Conservation (phyloP, 2,797 vertebrate genomes). For the Masticophis lateralis region DNA sequence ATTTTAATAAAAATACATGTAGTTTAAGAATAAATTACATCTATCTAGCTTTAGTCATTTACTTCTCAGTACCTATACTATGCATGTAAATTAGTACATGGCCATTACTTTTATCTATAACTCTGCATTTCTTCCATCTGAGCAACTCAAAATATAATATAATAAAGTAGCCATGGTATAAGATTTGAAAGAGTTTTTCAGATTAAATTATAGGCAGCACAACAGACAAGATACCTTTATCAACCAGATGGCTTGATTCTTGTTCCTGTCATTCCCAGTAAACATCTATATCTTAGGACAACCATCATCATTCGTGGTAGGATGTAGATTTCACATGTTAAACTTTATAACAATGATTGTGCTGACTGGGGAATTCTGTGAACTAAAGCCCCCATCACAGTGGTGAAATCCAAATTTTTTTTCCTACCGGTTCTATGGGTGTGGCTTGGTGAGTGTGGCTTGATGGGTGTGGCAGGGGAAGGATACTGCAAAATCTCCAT, state of each 20-base stretch:
- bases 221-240: not conserved
- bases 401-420: too few species aligned
- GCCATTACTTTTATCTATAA: not conserved
- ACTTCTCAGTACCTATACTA: not conserved
- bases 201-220: not conserved
- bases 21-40: not conserved
- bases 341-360: not conserved
- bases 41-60: not conserved
- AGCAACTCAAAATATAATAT: not conserved
- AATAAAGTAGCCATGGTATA: not conserved
- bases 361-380: not conserved
- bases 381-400: not conserved
- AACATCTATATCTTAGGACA: not conserved
- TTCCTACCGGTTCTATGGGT: too few species aligned
- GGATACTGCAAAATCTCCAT: too few species aligned
- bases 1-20: not conserved
- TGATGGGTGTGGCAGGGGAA: too few species aligned
- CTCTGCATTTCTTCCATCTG: not conserved
- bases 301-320: not conserved
- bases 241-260: not conserved
- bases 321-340: not conserved
- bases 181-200: not conserved
- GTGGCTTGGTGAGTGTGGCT: too few species aligned
- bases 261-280: not conserved
- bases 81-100: not conserved